A percentile compares a stretch with the other conserved stretches of the same genome.
These are phyloP conservation scores for Heliconius aoede DNA, from an alignment of 2,888 invertebrate genomes.

Conservation along the genomic window DNA sequence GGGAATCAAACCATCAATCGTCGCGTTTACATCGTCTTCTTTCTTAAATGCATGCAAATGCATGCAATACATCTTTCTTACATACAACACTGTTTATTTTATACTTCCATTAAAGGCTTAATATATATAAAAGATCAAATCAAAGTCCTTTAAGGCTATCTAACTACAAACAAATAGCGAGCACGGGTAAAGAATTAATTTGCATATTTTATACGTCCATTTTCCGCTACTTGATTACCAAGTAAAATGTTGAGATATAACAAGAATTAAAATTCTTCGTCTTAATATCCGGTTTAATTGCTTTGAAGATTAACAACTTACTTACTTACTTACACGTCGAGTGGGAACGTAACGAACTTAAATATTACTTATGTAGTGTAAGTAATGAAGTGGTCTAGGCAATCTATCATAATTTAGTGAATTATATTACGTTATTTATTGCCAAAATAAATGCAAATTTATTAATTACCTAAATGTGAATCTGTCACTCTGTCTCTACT, in stretches of 20 bases:
- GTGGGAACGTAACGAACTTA: background rate
- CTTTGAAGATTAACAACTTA: background rate
- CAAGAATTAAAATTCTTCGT: constrained; percentile 14
- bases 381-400: too few relatives aligned
- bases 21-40: background rate
- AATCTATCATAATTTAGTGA: too few relatives aligned
- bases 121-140: constrained; percentile 1
- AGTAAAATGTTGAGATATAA: constrained; percentile 8
- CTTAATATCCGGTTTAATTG: constrained; percentile 18
- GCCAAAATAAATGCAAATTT: too few relatives aligned
- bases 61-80: too few relatives aligned
- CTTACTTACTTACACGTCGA: background rate
- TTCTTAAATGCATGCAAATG: background rate
- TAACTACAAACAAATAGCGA: constrained; percentile 7
- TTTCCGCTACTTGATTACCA: constrained; percentile 7
- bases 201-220: constrained; percentile 21
- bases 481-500: too few relatives aligned
- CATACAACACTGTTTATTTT: background rate
- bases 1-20: background rate
- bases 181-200: constrained; percentile 2
- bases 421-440: too few relatives aligned
- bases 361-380: background rate
- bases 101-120: background rate
- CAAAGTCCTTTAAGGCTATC: constrained; percentile 10
- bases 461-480: too few relatives aligned